Evolutionary conservation across 1,140 invertebrate species (phyloP), one percentile per base, ranked within the genome.

Genomic region (Mactra quadrangularis): DNA sequence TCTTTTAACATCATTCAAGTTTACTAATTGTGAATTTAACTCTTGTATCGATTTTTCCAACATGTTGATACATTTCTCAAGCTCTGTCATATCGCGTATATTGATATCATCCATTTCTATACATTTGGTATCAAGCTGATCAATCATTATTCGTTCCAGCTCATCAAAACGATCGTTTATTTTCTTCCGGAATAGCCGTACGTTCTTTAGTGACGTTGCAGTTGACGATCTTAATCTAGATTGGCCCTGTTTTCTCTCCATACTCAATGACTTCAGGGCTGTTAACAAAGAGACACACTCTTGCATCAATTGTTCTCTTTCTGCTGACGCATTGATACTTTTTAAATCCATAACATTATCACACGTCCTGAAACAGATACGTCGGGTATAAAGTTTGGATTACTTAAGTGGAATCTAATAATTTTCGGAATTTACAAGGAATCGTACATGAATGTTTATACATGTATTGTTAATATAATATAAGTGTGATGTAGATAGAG

Each of bases 71-170:
- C 27, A 35, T 53, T 38, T 35, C 2, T 68, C 76, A 15, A 47
- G 17, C 17, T 68, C 25, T 68, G n/a, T 53, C 19, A 57, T 53
- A 35, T 78, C 60, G 15, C 29, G 22, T 55, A 53, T 62, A 17
- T 68, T 68, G 3, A 29, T 45, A 45, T 68, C 31, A 53, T 78
- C 76, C 35, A 55, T 25, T 33, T 68, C 45, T 9, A 78, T 52
- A 68, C 76, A 78, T 35, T 64, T 38, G 11, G 62, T 64, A 57
- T 78, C 41, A 55, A 78, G 66, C 22, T 78, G 45, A 13, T 78
- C 76, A 33, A 68, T 31, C 22, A 59, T 52, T 15, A 6, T 19
- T 47, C 64, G 64, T 41, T 78, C 76, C 13, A 78, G 47, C 29
- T 68, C 33, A 22, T 78, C 76, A 38, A 78, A 53, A 17, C 27